A percentile compares a stretch with the other conserved stretches of the same genome.
Evolutionary conservation across 2,888 invertebrate genomes (phyloP).

Genomic region (Meiosimyza platycephala): DNA sequence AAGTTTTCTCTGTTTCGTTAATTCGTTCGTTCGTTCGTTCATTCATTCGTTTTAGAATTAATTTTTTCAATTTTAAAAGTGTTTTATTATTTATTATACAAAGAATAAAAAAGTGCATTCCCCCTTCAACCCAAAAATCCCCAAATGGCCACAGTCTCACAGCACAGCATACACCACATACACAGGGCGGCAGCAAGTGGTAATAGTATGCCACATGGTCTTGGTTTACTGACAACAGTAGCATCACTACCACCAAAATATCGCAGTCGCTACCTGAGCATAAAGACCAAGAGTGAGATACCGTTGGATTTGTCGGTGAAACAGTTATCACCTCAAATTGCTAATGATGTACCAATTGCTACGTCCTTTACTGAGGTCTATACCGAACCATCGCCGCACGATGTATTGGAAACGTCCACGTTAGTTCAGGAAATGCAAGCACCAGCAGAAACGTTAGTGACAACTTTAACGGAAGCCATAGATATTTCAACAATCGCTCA

Average conservation of each 20-base stretch:
- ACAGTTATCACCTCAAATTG: conserved; percentile 49
- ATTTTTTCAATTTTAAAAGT: conserved; percentile 44
- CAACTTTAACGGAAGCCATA: not conserved
- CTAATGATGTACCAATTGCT: conserved; percentile 56
- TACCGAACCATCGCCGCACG: conserved; percentile 47
- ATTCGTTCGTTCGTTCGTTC: conserved; percentile 32
- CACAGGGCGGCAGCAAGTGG: conserved; percentile 43
- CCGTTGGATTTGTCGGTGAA: conserved; percentile 84
- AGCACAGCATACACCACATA: conserved; percentile 51
- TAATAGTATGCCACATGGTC: conserved; percentile 58
- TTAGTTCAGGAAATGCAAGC: not conserved
- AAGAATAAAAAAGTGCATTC: conserved; percentile 6
- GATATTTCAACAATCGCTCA: not conserved
- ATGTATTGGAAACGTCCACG: not conserved
- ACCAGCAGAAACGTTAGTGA: not conserved
- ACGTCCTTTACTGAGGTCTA: conserved; percentile 57
- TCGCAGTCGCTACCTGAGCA: conserved; percentile 65
- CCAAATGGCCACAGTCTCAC: conserved; percentile 33
- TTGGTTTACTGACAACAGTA: conserved; percentile 66
- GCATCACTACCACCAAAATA: conserved; percentile 66
- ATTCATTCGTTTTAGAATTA: conserved; percentile 29
- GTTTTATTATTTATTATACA: conserved; percentile 32
- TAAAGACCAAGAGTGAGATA: conserved; percentile 64
- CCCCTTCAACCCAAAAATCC: conserved; percentile 41
- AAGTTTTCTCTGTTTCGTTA: conserved; percentile 38